These are phyloP conservation scores for Polyploca ridens DNA, from an alignment of 2,888 invertebrate species.

Conservation along the genomic window DNA sequence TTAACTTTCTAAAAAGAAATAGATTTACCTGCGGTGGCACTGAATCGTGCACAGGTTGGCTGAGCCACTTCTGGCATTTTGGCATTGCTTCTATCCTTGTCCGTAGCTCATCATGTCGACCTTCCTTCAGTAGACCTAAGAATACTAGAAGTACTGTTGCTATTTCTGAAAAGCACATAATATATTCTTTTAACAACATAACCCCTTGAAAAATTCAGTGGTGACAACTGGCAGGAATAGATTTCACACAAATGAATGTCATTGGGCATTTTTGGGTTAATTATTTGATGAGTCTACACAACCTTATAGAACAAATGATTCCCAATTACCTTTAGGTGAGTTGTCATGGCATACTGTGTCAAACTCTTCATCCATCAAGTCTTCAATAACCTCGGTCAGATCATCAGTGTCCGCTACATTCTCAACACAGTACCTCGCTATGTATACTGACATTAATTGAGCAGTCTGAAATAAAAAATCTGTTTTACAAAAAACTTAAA, in stretches of 20 bases:
- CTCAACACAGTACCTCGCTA: constrained; percentile 86
- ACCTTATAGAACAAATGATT: too few species aligned
- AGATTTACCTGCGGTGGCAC: constrained; percentile 69
- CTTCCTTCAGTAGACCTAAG: constrained; percentile 81
- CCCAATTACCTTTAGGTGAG: constrained; percentile 84
- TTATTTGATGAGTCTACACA: too few species aligned
- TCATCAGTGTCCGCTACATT: constrained; percentile 85
- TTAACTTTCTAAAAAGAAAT: too few species aligned
- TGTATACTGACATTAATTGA: constrained; percentile 86
- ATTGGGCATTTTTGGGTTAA: too few species aligned
- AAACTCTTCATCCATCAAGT: constrained; percentile 90
- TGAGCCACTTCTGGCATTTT: constrained; percentile 84
- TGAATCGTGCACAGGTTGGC: constrained; percentile 71
- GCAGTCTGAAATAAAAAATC: constrained; percentile 82
- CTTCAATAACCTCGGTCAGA: constrained; percentile 87
- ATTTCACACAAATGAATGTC: too few species aligned
- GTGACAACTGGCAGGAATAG: too few species aligned
- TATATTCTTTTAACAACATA: too few species aligned
- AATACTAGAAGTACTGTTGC: constrained; percentile 83
- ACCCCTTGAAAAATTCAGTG: too few species aligned
- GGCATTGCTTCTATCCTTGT: constrained; percentile 85
- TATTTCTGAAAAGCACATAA: constrained; percentile 79
- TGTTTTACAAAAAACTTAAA: too few species aligned
- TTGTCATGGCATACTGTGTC: constrained; percentile 89
- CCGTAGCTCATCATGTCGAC: constrained; percentile 83